A percentile compares a stretch with the other conserved stretches of the same genome.
phyloP scores from a whole-genome alignment of 1,140 invertebrate species.

The Delia radicum region DNA sequence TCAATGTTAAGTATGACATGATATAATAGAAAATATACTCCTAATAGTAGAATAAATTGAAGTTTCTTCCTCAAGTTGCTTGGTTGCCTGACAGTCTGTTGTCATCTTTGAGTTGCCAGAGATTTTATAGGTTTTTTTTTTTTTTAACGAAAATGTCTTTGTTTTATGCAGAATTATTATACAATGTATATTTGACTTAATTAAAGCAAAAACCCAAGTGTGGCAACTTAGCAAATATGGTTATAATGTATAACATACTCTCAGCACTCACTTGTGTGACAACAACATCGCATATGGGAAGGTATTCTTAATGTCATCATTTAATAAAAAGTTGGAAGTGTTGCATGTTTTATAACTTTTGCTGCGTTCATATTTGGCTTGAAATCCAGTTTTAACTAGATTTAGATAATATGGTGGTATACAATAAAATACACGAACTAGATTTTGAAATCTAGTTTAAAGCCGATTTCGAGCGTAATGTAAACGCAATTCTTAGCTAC shows the following conservation, averaged over 20 bases:
- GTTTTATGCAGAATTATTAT: neutral
- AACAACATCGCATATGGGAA: neutral
- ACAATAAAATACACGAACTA: too few species aligned
- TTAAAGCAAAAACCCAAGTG: constrained; percentile 17
- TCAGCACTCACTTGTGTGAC: neutral
- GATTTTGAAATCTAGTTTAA: too few species aligned
- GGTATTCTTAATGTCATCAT: neutral
- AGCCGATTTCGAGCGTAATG: too few species aligned
- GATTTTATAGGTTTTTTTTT: neutral
- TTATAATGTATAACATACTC: neutral
- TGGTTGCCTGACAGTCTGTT: too few species aligned
- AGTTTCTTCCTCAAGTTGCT: too few species aligned
- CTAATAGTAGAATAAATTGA: neutral
- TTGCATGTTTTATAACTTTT: too few species aligned
- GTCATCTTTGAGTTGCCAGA: neutral
- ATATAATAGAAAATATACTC: neutral
- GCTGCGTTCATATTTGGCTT: too few species aligned
- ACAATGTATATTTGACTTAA: constrained; percentile 15
- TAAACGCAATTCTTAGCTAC: too few species aligned
- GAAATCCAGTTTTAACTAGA: too few species aligned
- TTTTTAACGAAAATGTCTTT: neutral
- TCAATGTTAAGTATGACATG: neutral
- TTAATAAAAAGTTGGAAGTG: too few species aligned
- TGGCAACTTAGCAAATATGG: constrained; percentile 18
- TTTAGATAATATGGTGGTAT: too few species aligned